phyloP scores from a whole-genome alignment of 2,113 vertebrate genomes.

The Pedetes capensis region DNA sequence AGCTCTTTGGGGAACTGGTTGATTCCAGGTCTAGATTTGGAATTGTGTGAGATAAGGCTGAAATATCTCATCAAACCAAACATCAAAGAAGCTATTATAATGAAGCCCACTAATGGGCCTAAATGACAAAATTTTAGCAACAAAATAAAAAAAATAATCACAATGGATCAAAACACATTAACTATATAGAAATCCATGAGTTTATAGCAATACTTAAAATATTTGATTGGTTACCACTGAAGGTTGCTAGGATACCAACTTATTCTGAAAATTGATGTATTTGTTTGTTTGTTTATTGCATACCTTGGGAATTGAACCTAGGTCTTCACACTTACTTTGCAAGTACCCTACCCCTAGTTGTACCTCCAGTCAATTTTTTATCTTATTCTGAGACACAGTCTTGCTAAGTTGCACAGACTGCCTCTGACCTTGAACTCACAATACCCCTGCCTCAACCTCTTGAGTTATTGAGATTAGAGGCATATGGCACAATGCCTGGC shows the following conservation, averaged over 20 bases:
- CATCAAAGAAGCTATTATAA: conserved; percentile 3
- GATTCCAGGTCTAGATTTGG: background rate
- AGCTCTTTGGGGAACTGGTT: conserved; percentile 26
- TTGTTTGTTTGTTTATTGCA: too few species aligned
- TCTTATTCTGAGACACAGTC: too few species aligned
- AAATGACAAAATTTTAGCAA: conserved; percentile 22
- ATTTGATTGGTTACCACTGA: background rate
- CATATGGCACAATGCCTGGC: too few species aligned
- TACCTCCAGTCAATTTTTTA: too few species aligned
- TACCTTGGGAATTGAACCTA: too few species aligned
- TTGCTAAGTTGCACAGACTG: too few species aligned
- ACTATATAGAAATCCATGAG: conserved; percentile 43
- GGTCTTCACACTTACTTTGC: too few species aligned
- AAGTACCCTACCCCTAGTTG: too few species aligned
- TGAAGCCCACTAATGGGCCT: background rate
- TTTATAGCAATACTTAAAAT: conserved; percentile 20
- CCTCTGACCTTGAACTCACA: too few species aligned
- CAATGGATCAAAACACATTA: conserved; percentile 36
- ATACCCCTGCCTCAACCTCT: too few species aligned
- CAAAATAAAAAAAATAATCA: conserved; percentile 42
- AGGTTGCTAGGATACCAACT: conserved; percentile 62
- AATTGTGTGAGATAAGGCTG: background rate
- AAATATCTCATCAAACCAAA: conserved; percentile 22
- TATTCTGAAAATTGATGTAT: conserved; percentile 56
- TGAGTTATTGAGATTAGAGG: too few species aligned